These are phyloP conservation scores for Drosophila picticornis DNA, from an alignment of 2,888 invertebrate species.

Conservation along the genomic window DNA sequence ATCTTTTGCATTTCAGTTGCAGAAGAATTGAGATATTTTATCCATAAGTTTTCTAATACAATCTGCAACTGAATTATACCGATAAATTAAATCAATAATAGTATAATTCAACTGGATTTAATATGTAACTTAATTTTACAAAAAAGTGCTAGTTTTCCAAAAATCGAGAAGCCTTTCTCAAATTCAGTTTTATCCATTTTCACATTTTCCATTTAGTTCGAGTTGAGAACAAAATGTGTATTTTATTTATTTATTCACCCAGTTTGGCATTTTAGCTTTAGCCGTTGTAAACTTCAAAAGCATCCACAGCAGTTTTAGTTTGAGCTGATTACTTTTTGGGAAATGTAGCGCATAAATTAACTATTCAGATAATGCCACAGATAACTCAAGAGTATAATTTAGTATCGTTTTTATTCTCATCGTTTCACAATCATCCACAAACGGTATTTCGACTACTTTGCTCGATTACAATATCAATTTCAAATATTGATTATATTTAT, in stretches of 20 bases:
- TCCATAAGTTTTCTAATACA: background rate
- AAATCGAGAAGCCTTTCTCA: background rate
- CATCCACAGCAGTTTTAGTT: background rate
- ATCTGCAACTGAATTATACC: background rate
- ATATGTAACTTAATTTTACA: background rate
- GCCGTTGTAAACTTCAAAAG: background rate
- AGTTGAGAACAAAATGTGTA: background rate
- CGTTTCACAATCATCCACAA: constrained; percentile 81
- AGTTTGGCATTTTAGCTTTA: background rate
- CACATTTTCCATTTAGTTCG: background rate
- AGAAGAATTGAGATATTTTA: background rate
- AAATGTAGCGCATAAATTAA: background rate
- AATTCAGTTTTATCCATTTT: background rate
- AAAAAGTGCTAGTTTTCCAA: background rate
- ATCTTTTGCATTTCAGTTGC: too few relatives aligned
- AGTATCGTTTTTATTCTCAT: constrained; percentile 79
- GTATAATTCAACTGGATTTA: background rate
- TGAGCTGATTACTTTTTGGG: background rate
- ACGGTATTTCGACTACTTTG: constrained; percentile 71
- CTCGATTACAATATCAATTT: constrained; percentile 74
- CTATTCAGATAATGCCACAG: background rate
- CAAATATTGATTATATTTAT: constrained; percentile 63
- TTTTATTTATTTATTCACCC: background rate
- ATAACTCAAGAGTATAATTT: constrained; percentile 67
- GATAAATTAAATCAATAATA: background rate